Percentiles rank a stretch among this genome's conserved stretches.
These are phyloP conservation scores for Toxotes chatareus DNA, from an alignment of 2,113 vertebrate species.

Conservation along the genomic window DNA sequence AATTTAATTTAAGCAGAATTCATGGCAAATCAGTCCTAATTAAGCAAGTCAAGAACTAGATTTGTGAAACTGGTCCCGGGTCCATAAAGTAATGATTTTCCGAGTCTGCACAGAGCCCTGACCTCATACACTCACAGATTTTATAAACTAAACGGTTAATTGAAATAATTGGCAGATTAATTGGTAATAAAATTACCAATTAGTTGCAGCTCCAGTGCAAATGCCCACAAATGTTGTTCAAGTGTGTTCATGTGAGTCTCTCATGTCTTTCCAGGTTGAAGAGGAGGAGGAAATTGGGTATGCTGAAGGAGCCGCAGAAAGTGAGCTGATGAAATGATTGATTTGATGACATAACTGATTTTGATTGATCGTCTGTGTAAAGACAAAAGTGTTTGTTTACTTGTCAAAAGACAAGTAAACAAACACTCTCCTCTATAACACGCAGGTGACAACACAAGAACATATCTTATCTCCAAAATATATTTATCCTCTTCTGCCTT, in stretches of 20 bases:
- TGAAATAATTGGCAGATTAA: no score
- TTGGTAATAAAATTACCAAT: no score
- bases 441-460: background rate
- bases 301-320: conserved; percentile 82
- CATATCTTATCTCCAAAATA: background rate
- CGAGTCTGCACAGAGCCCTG: no score
- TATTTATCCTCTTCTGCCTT: background rate
- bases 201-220: no score
- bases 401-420: background rate
- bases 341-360: background rate
- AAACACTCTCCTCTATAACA: background rate
- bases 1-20: no score
- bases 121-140: no score
- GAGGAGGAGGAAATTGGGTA: conserved; percentile 83
- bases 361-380: background rate
- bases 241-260: background rate
- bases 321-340: conserved; percentile 82
- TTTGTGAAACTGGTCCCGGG: no score
- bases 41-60: no score
- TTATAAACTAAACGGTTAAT: no score
- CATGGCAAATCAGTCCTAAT: no score
- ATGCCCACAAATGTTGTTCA: background rate
- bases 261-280: conserved; percentile 81
- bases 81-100: no score
- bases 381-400: background rate